Evolutionary conservation across 2,888 invertebrate genomes (phyloP).

Genomic region (Muscina levida): DNA sequence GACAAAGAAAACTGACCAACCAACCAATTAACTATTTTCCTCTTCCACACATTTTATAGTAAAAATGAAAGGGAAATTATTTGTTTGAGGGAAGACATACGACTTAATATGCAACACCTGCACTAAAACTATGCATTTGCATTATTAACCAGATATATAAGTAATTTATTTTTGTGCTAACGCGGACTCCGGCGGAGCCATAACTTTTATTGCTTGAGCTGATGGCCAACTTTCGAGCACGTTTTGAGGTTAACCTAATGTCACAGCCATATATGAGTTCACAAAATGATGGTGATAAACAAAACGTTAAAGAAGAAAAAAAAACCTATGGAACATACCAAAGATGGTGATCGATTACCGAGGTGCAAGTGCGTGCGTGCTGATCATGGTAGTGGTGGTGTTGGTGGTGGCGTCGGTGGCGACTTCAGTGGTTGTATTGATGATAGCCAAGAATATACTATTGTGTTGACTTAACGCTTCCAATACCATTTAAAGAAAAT

Average conservation of each 20-base stretch:
- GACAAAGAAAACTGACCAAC: no score
- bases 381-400: no score
- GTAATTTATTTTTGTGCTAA: background rate
- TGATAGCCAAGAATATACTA: background rate
- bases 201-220: slow-evolving; percentile 15
- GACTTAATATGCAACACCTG: slow-evolving; percentile 16
- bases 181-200: background rate
- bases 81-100: background rate
- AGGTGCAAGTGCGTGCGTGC: no score
- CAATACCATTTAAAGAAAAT: no score
- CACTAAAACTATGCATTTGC: background rate
- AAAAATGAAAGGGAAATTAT: slow-evolving; percentile 32
- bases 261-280: slow-evolving; percentile 19
- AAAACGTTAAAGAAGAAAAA: background rate
- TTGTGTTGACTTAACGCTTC: no score
- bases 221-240: slow-evolving; percentile 33
- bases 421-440: background rate
- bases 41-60: no score
- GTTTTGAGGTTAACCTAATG: slow-evolving; percentile 40
- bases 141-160: background rate
- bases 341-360: no score
- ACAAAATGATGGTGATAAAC: background rate
- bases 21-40: no score
- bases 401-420: background rate
- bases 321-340: slow-evolving; percentile 4